These are phyloP conservation scores for Podarcis muralis DNA, from an alignment of 2,113 vertebrate genomes.

Conservation along the genomic window DNA sequence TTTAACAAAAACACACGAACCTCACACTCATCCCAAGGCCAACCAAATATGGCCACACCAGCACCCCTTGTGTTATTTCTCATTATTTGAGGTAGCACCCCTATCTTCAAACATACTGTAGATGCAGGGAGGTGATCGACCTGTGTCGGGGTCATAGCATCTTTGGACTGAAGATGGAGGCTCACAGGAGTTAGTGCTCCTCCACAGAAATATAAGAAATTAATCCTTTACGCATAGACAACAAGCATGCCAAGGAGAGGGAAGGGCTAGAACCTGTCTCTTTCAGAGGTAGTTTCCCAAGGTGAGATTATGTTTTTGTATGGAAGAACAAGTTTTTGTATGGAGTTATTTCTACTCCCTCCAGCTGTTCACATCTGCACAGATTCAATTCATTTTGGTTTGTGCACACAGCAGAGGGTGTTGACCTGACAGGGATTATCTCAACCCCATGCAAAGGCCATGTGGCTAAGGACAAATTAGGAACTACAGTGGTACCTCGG, in stretches of 20 bases:
- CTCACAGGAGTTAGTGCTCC: not conserved
- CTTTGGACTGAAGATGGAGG: not conserved
- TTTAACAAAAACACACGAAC: not conserved
- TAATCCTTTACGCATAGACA: not conserved
- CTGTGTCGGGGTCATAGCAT: not conserved
- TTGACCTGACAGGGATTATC: no score
- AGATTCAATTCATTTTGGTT: no score
- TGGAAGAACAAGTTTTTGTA: not conserved
- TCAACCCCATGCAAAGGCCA: no score
- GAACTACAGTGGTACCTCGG: no score
- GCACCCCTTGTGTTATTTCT: no score
- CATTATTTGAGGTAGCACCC: not conserved
- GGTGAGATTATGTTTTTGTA: not conserved
- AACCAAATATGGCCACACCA: not conserved
- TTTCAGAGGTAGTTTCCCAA: not conserved
- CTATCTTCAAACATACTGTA: not conserved
- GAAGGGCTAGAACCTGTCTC: not conserved
- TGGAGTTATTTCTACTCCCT: no score
- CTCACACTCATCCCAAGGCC: not conserved
- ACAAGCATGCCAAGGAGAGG: not conserved
- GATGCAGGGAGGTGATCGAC: not conserved
- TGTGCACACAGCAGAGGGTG: no score
- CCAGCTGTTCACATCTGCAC: no score
- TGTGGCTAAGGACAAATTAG: no score
- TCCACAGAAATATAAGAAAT: not conserved